These are phyloP conservation scores for Drosophila lowei DNA, from an alignment of 1,140 invertebrate genomes.

Conservation along the genomic window DNA sequence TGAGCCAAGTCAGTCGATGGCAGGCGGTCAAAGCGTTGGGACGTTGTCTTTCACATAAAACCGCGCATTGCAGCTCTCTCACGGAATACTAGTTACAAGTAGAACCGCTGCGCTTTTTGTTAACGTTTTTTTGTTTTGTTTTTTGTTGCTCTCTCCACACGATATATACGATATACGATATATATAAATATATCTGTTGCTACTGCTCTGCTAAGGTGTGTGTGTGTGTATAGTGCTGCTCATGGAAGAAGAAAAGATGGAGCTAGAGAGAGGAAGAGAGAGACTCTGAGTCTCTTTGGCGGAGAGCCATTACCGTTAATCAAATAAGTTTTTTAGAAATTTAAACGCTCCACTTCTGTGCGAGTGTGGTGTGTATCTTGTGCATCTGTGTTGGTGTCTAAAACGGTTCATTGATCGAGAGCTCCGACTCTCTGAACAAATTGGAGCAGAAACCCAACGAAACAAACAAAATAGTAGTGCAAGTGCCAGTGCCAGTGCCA, in stretches of 20 bases:
- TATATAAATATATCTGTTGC: conserved; percentile 19
- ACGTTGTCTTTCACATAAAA: conserved; percentile 40
- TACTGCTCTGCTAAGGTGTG: conserved; percentile 8
- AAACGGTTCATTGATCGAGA: conserved; percentile 80
- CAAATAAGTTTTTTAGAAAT: conserved; percentile 80
- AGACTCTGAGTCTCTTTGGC: conserved; percentile 47
- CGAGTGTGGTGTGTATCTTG: conserved; percentile 29
- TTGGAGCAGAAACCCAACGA: conserved; percentile 52
- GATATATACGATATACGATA: too few species aligned
- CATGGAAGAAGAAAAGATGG: conserved; percentile 1
- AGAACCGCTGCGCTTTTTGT: conserved; percentile 21
- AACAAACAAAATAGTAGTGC: conserved; percentile 51
- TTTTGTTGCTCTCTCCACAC: conserved; percentile 18
- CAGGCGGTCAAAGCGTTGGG: conserved; percentile 70
- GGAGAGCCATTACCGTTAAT: conserved; percentile 70
- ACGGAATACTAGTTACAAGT: conserved; percentile 9
- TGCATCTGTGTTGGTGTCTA: conserved; percentile 40
- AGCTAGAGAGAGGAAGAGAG: conserved; percentile 14
- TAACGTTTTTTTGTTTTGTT: conserved; percentile 28
- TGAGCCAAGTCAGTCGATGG: conserved; percentile 68
- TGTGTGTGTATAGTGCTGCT: conserved; percentile 18
- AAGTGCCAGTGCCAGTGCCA: conserved; percentile 69
- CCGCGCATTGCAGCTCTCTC: conserved; percentile 38
- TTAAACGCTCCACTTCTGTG: conserved; percentile 67
- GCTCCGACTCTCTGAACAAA: conserved; percentile 67